phyloP scores from a whole-genome alignment of 2,113 vertebrate genomes.

The Gymnarchus niloticus region DNA sequence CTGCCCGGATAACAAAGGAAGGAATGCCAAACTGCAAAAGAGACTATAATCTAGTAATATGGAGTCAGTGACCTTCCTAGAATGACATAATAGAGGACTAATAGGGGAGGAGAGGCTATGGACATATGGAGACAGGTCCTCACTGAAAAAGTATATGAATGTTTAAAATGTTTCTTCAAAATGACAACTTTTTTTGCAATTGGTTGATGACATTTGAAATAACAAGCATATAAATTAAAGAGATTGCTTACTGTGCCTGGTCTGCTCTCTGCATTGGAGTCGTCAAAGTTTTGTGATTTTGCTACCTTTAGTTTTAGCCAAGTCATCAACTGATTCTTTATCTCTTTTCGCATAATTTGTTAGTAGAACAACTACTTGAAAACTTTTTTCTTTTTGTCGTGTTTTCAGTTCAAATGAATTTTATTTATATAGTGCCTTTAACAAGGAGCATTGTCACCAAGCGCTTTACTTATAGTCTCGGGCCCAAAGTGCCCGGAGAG shows the following conservation, averaged over 20 bases:
- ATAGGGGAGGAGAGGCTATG: not conserved
- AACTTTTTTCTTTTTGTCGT: not conserved
- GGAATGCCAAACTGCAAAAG: not conserved
- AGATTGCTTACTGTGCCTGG: not conserved
- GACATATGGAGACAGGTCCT: not conserved
- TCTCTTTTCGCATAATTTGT: not conserved
- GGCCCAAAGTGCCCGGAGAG: too few species aligned
- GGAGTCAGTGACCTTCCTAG: not conserved
- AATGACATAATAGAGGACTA: not conserved
- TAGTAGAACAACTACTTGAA: not conserved
- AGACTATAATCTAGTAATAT: not conserved
- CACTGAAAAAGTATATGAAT: not conserved
- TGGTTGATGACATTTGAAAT: not conserved
- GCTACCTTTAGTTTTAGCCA: not conserved
- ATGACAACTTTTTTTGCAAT: not conserved
- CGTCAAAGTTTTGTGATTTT: not conserved
- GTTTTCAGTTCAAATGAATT: not conserved
- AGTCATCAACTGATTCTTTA: not conserved
- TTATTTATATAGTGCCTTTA: not conserved
- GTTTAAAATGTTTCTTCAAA: not conserved
- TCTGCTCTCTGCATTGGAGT: not conserved
- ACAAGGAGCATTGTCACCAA: too few species aligned
- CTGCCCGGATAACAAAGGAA: not conserved
- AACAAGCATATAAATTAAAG: not conserved
- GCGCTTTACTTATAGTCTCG: too few species aligned